Base-by-base conservation (phyloP, 2,113 vertebrate genomes). In the Lepisosteus oculatus region DNA sequence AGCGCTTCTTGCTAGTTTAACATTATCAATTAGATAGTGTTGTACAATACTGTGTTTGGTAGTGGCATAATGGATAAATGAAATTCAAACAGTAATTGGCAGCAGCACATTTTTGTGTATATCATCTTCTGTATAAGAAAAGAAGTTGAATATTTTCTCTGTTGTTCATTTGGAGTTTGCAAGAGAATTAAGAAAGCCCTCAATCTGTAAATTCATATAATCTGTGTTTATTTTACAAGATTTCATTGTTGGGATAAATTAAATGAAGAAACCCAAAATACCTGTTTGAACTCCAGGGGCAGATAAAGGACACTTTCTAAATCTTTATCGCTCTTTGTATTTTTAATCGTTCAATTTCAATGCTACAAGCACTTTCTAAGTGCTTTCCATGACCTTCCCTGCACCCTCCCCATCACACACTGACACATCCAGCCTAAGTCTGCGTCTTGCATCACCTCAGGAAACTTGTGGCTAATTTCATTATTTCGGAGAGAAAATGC, bases 391-490 rank as follows among this genome's bases (percentile, higher is more conserved):
- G 91, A 93, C 92, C 93, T 93, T 91, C 87, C 75, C 81, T 82
- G 74, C 85, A 85, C 75, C 84, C 83, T 88, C 79, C 84, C 86
- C 83, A 72, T 87, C 74, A 66, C 85, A 84, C 44, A 69, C 86
- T 90, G 92, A 93, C 90, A 94, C 87, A 86, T 92, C 85, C 72
- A 87, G 88, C 91, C 88, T 87, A 89, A 91, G 91, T 90, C 81
- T 87, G 88, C 55, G 85, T 90, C 92, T 92, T 85, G 71, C 89
- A 92, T 95, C 95, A 97, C 95, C 95, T 96, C 94, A 93, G 95
- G 95, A 98, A 97, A 93, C 94, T 94, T 93, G 85, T 91, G 94
- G 95, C 93, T 97, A 95, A 97, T 97, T 97, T 96, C 94, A 95
- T 97, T 97, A 96, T 95, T 94, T 94, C 86, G 87, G 89, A 93